Evolutionary conservation across 2,797 vertebrate genomes (phyloP), one percentile per base, ranked within the genome.

Genomic region (Muscicapa comitata): DNA sequence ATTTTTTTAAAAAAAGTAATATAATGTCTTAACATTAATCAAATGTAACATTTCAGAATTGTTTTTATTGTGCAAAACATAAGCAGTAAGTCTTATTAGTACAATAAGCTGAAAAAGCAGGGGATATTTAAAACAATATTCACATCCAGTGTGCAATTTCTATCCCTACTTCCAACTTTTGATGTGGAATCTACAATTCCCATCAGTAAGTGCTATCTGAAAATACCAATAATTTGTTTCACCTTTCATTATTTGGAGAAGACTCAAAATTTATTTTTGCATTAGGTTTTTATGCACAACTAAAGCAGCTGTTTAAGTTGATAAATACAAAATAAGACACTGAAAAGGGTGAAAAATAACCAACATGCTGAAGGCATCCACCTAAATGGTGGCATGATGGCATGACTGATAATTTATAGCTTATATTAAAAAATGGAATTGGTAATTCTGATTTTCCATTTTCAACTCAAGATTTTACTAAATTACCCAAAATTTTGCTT

Each of bases 21-120:
- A 35, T 37, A 25, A 53, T 48, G 11, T 68, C 62, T 83, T 89
- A 89, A 83, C 14, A 72, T 91, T 42, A 81, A 75, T 73, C n/a
- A 92, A 78, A 88, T 24, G 42, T 21, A 93, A 88, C 61, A 48
- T 77, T 81, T 65, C 53, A 73, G 28, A 7, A 7, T 20, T 66
- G 70, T 78, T 82, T 75, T 83, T 66, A 76, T 71, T 93, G 94
- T 96, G 79, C 95, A 97, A 95, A 97, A 95, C 38, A 70, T 71
- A 90, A 92, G 84, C 86, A 95, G 0, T 63, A 88, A 33, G 8
- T 85, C 82, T 70, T 72, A 66, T 57, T 70, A 94, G 48, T 87
- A 95, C 67, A 95, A 48, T 29, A 61, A 86, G 26, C 57, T 77
- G 70, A 78, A 90, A 94, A 82, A 89, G 35, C 62, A 90, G 90